A percentile compares a stretch with the other conserved stretches of the same genome.
These are phyloP conservation scores for Microplitis manilae DNA, from an alignment of 2,888 invertebrate genomes.

Conservation along the genomic window DNA sequence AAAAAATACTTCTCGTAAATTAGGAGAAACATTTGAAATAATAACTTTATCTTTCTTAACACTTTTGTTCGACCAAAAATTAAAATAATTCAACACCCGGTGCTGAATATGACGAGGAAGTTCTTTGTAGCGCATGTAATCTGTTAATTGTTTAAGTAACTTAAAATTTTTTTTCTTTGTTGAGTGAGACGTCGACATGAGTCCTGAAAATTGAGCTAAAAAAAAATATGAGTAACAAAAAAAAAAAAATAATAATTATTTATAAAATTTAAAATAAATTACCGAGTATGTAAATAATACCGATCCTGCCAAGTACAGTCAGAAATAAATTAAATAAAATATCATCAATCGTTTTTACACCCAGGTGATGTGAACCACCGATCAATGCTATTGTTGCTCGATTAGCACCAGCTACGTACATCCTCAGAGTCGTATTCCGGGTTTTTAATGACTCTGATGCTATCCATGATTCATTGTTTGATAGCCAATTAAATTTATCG, in stretches of 20 bases:
- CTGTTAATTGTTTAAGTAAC: constrained; percentile 67
- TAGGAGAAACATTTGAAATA: constrained; percentile 66
- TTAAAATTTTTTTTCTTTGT: constrained; percentile 55
- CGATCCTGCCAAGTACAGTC: constrained; percentile 60
- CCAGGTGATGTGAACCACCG: constrained; percentile 59
- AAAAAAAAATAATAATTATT: not conserved
- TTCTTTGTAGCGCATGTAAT: constrained; percentile 71
- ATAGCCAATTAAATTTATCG: constrained; percentile 41
- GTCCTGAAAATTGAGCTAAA: constrained; percentile 58
- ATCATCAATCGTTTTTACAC: constrained; percentile 61
- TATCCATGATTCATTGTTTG: constrained; percentile 57
- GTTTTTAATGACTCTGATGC: constrained; percentile 53
- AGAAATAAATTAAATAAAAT: constrained; percentile 60
- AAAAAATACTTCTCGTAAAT: constrained; percentile 61
- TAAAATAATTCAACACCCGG: constrained; percentile 66
- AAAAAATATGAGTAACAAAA: not conserved
- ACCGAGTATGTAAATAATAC: constrained; percentile 63
- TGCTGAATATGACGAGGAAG: constrained; percentile 66
- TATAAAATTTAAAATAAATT: constrained; percentile 1
- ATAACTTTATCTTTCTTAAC: constrained; percentile 69
- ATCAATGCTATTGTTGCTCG: constrained; percentile 61
- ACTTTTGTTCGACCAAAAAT: constrained; percentile 69
- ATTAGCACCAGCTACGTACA: constrained; percentile 60
- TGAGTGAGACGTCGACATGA: constrained; percentile 56
- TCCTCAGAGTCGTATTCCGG: constrained; percentile 48